Evolutionary conservation across 2,888 invertebrate species (phyloP).

Genomic region (Melangyna quadrimaculata): DNA sequence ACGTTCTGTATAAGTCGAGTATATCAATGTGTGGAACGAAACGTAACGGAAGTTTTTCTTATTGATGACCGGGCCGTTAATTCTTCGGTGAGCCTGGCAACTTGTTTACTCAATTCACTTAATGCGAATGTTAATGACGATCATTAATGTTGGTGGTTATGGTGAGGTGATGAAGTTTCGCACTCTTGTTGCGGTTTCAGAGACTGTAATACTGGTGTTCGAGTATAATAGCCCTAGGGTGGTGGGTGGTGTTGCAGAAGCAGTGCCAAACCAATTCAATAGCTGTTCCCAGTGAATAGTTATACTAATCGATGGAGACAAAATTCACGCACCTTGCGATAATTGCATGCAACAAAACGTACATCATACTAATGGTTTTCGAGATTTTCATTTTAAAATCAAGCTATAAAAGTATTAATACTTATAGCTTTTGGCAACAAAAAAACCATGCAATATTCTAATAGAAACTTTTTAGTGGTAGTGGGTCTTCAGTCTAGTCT

Average conservation of each 20-base stretch:
- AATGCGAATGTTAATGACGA: constrained; percentile 66
- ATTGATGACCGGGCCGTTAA: constrained; percentile 61
- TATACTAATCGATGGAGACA: constrained; percentile 47
- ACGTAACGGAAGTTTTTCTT: constrained; percentile 37
- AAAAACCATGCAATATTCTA: too few species aligned
- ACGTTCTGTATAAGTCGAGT: too few species aligned
- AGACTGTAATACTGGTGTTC: not conserved
- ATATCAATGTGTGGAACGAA: not conserved
- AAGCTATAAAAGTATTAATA: too few species aligned
- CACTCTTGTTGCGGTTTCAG: constrained; percentile 56
- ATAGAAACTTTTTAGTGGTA: too few species aligned
- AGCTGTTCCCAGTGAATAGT: constrained; percentile 1
- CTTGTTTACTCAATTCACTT: constrained; percentile 68
- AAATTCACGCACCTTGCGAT: constrained; percentile 41
- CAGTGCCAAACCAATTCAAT: not conserved
- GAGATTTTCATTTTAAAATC: too few species aligned
- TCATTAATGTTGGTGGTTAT: constrained; percentile 50
- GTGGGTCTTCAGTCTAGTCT: too few species aligned
- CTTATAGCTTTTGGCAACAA: too few species aligned
- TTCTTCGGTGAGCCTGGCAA: constrained; percentile 50
- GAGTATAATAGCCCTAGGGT: constrained; percentile 8
- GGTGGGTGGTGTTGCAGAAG: too few species aligned
- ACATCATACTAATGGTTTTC: too few species aligned
- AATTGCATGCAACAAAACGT: constrained; percentile 35
- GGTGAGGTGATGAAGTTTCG: constrained; percentile 33